Base-by-base conservation (phyloP, 2,113 vertebrate species). In the Trochalopteron elliotii region DNA sequence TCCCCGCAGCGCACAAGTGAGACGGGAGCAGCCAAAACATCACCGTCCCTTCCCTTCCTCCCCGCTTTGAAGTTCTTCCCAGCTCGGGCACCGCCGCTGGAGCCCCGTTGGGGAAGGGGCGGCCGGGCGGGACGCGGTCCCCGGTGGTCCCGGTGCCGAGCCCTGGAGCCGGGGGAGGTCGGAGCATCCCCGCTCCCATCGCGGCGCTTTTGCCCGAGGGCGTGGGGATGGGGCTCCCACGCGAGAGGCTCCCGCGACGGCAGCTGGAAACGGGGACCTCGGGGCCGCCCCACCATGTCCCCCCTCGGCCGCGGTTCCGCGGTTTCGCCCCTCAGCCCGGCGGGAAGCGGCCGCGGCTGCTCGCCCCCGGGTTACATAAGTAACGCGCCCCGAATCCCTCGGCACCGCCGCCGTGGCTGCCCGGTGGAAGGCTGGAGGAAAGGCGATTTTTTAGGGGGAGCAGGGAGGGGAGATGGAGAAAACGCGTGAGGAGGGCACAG, bases 311-410 rank as follows among this genome's bases (percentile, higher is more conserved):
- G 22, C 17, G 2, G 33, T 12, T n/a, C 49, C 49, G 49, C 49
- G 23, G 49, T 25, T 9, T 95, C 77, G 7, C 45, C 92, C 64
- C 89, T 83, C 20, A 14, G 89, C 91, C 84, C 68, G 53, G 63
- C 18, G 16, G 37, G 22, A 93, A 89, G 77, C 90, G 31, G 56
- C 53, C 7, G 94, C 91, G 94, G 94, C 72, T 30, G 83, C 96
- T 95, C 92, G 87, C 88, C 93, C 91, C 90, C 49, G 82, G 24
- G 95, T 98, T 98, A 98, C 97, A 97, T 98, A 98, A 98, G 95
- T 45, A 80, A 93, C 92, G 35, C 90, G 76, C 95, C 96, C 91
- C 94, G 87, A 33, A 94, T 78, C 94, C 78, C 83, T 69, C 53
- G 61, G 59, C 83, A 16, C 79, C 11, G 49, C 57, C 10, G 79